A percentile compares a stretch with the other conserved stretches of the same genome.
Conservation (phyloP, 2,113 vertebrate genomes). For the Peromyscus polionotus region DNA sequence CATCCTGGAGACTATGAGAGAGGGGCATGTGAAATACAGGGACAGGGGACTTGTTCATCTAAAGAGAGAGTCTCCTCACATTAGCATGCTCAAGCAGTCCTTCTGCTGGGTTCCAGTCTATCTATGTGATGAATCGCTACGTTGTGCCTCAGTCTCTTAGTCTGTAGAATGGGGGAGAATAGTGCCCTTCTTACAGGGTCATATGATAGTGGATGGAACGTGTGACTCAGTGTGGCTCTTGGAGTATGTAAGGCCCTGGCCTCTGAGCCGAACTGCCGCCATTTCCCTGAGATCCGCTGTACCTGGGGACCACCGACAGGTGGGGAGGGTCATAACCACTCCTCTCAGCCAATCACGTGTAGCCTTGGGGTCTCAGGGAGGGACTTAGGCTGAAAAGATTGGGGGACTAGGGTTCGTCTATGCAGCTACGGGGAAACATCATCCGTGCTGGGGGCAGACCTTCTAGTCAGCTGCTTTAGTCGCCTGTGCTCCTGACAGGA, state of each 20-base stretch:
- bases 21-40: background rate
- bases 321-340: too few relatives aligned
- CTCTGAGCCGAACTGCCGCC: background rate
- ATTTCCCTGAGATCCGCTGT: background rate
- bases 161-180: background rate
- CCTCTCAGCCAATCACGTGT: background rate
- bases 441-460: background rate
- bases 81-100: background rate
- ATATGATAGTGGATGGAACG: background rate
- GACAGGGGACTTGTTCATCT: background rate
- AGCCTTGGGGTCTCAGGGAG: background rate
- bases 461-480: background rate
- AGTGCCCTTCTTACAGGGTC: background rate
- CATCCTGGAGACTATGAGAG: fast-evolving
- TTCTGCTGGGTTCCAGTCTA: background rate
- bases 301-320: background rate
- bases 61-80: background rate
- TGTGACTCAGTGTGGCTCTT: background rate
- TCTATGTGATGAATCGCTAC: background rate
- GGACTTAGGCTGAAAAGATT: background rate
- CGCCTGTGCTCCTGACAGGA: background rate
- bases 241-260: background rate
- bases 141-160: background rate
- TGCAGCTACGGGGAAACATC: too few relatives aligned
- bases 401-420: background rate